Percentiles rank a stretch among this genome's conserved stretches.
These are phyloP conservation scores for Drosophila sp. DNA, from an alignment of 1,140 invertebrate genomes.

Conservation along the genomic window DNA sequence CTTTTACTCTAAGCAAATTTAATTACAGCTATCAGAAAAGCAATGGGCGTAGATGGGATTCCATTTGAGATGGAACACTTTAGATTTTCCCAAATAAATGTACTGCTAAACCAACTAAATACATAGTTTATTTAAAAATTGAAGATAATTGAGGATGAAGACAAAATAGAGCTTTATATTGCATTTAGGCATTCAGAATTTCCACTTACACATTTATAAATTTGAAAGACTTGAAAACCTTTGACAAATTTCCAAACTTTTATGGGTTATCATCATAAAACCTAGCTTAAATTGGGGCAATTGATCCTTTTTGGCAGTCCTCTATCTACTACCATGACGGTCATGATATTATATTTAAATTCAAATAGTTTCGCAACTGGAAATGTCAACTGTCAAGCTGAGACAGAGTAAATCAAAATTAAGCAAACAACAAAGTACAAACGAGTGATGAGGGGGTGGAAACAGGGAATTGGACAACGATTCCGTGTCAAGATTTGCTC, in stretches of 20 bases:
- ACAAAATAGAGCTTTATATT: too few species aligned
- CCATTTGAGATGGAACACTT: too few species aligned
- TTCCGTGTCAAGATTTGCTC: constrained; percentile 64
- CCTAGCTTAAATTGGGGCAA: not conserved
- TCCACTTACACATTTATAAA: too few species aligned
- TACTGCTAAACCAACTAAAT: too few species aligned
- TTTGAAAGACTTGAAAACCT: too few species aligned
- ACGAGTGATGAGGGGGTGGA: not conserved
- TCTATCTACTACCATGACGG: not conserved
- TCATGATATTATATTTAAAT: constrained; percentile 25
- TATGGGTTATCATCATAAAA: too few species aligned
- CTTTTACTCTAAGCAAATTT: not conserved
- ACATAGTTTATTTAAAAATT: too few species aligned
- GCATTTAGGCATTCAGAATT: too few species aligned
- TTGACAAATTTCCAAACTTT: too few species aligned
- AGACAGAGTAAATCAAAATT: constrained; percentile 66
- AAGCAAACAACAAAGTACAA: constrained; percentile 62
- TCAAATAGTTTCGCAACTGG: constrained; percentile 59
- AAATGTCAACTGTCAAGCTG: constrained; percentile 71
- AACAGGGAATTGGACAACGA: constrained; percentile 24
- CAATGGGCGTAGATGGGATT: not conserved
- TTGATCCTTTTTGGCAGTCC: constrained; percentile 15
- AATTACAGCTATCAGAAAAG: not conserved
- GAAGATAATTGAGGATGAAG: too few species aligned
- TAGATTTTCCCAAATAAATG: too few species aligned